phyloP scores from a whole-genome alignment of 2,888 invertebrate genomes.

The Pseudococcus longispinus region DNA sequence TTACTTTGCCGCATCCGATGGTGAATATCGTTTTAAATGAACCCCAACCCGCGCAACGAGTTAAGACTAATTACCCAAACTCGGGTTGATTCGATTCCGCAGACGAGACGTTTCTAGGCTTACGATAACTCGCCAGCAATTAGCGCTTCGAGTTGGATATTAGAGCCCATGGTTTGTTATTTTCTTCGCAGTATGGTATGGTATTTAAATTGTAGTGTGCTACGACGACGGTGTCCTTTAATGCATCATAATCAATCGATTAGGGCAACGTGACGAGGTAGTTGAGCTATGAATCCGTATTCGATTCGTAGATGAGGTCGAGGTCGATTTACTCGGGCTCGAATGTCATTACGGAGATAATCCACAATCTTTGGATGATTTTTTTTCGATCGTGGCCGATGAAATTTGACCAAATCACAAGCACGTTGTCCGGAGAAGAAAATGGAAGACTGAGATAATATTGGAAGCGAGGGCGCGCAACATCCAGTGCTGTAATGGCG shows the following conservation, averaged over 20 bases:
- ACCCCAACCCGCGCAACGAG: conserved; percentile 3
- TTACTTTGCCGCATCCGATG: background rate
- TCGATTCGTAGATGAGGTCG: background rate
- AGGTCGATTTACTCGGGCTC: background rate
- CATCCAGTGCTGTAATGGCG: background rate
- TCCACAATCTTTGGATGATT: background rate
- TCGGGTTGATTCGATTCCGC: background rate
- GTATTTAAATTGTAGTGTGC: background rate
- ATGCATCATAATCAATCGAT: background rate
- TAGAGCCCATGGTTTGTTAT: background rate
- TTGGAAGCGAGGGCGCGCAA: background rate
- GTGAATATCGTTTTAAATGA: background rate
- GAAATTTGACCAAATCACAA: background rate
- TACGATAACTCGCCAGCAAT: background rate
- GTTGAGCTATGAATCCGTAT: too few species aligned
- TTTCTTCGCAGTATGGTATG: background rate
- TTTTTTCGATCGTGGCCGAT: too few species aligned
- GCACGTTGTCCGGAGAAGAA: background rate
- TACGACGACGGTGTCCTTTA: background rate
- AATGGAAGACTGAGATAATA: too few species aligned
- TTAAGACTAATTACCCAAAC: background rate
- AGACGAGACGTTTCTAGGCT: background rate
- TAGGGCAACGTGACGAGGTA: background rate
- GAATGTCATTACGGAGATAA: background rate
- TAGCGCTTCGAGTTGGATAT: background rate